phyloP scores from a whole-genome alignment of 2,113 vertebrate genomes.

The Perccottus glenii region DNA sequence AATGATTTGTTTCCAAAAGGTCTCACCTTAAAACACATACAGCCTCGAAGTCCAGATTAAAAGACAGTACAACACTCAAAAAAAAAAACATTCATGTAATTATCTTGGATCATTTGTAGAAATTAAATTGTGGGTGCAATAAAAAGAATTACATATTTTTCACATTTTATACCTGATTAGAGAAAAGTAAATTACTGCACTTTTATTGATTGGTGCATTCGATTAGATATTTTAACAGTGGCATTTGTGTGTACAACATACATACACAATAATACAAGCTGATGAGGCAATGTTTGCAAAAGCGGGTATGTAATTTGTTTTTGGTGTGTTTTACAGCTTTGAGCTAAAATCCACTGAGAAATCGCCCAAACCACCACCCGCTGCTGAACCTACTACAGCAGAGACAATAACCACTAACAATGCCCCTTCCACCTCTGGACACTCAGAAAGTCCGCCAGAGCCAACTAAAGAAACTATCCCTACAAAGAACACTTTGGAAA shows the following conservation, averaged over 20 bases:
- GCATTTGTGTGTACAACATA: neutral
- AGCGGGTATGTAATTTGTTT: neutral
- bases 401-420: slow-evolving; percentile 1
- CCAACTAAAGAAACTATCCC: neutral
- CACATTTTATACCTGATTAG: too few species aligned
- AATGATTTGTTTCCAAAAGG: too few species aligned
- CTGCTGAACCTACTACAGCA: slow-evolving; percentile 6
- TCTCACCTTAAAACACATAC: too few species aligned
- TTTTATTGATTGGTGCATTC: too few species aligned
- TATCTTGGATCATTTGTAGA: too few species aligned
- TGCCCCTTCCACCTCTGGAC: slow-evolving; percentile 13
- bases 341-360: slow-evolving; percentile 24
- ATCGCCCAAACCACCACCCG: neutral
- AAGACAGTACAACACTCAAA: too few species aligned
- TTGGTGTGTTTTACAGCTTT: slow-evolving; percentile 38
- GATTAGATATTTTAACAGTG: too few species aligned
- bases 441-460: slow-evolving; percentile 14
- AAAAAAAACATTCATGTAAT: too few species aligned
- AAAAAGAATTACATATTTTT: too few species aligned
- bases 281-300: neutral
- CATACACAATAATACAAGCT: neutral
- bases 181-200: too few species aligned
- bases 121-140: too few species aligned
- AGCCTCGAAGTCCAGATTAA: too few species aligned
- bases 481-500: neutral